phyloP scores from a whole-genome alignment of 2,797 vertebrate species.

The Phrynocephalus vlangalii region DNA sequence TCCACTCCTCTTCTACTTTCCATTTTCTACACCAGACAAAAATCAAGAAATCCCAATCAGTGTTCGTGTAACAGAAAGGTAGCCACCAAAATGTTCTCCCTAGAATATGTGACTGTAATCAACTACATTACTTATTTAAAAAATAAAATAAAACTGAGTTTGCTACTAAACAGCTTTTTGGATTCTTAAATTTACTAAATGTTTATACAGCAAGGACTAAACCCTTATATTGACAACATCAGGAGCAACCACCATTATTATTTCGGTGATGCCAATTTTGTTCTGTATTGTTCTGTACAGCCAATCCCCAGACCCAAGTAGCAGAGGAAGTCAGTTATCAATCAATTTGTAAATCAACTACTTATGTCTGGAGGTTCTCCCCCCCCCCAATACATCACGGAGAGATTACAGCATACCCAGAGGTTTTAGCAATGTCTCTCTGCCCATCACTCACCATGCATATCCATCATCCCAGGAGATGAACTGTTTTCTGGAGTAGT shows the following conservation, averaged over 20 bases:
- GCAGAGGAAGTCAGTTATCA: neutral
- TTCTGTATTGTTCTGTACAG: neutral
- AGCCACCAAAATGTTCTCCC: neutral
- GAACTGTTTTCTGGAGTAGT: constrained; percentile 99
- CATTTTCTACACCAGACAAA: neutral
- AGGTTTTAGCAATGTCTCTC: neutral
- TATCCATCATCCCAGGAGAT: constrained; percentile 99
- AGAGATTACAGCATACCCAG: neutral
- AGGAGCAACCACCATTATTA: neutral
- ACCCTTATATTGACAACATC: neutral
- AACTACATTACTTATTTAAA: neutral
- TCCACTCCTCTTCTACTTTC: neutral
- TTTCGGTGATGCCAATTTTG: neutral
- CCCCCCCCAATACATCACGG: too few relatives aligned
- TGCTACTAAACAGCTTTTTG: neutral
- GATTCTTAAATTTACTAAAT: neutral
- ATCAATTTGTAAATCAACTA: neutral
- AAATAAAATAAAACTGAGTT: neutral
- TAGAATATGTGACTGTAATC: neutral
- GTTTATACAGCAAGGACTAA: too few relatives aligned
- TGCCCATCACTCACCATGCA: constrained; percentile 88
- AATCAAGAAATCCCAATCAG: neutral
- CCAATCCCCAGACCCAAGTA: neutral
- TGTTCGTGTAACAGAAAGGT: neutral
- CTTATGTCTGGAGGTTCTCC: neutral